Percentiles rank a stretch among this genome's conserved stretches.
phyloP scores from a whole-genome alignment of 2,888 invertebrate species.

The Phrixothrix hirtus region DNA sequence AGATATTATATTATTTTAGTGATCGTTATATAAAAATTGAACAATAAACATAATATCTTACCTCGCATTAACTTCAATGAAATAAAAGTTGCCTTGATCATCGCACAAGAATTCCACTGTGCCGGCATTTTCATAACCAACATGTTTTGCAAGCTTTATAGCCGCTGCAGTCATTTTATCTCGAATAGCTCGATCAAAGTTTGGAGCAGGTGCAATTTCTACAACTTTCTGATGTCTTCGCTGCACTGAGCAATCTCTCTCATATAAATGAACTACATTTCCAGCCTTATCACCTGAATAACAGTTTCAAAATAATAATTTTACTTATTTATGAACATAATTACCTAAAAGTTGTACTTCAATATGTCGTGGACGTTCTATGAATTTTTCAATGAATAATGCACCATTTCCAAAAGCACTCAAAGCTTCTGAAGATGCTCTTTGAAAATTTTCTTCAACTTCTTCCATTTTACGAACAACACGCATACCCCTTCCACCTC shows the following conservation, averaged over 20 bases:
- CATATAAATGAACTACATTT: conserved; percentile 94
- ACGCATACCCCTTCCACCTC: conserved; percentile 95
- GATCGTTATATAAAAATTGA: no score
- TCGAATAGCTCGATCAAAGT: conserved; percentile 74
- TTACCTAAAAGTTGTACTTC: conserved; percentile 86
- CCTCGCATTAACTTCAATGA: conserved; percentile 98
- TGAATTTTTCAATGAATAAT: conserved; percentile 98
- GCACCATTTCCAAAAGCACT: conserved; percentile 98
- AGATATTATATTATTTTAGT: no score
- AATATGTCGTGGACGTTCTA: conserved; percentile 96
- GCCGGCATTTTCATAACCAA: conserved; percentile 97
- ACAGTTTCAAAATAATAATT: neutral
- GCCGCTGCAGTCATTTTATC: conserved; percentile 90
- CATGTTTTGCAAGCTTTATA: conserved; percentile 83
- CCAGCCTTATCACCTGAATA: conserved; percentile 85
- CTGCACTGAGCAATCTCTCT: conserved; percentile 98
- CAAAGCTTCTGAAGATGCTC: conserved; percentile 93
- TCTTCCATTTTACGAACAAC: conserved; percentile 89
- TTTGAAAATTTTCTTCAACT: conserved; percentile 85
- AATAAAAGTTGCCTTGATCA: conserved; percentile 92
- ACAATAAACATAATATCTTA: no score
- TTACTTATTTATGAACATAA: neutral
- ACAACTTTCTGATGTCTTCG: conserved; percentile 98
- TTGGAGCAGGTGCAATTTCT: conserved; percentile 97
- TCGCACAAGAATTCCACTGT: conserved; percentile 98